A percentile compares a stretch with the other conserved stretches of the same genome.
phyloP scores from a whole-genome alignment of 1,140 invertebrate species.

The Drosophila nebulosa region DNA sequence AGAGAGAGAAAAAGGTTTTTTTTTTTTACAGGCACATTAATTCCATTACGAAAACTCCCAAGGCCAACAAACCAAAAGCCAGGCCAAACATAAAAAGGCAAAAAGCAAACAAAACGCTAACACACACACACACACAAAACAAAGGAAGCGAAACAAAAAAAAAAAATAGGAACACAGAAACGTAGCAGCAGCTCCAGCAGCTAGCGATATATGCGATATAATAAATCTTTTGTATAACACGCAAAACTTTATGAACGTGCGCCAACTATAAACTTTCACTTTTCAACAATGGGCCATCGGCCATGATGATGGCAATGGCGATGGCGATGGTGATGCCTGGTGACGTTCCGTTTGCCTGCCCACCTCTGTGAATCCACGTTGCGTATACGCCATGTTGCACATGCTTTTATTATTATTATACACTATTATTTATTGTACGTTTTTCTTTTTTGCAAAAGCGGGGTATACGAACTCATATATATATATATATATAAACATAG shows the following conservation, averaged over 20 bases:
- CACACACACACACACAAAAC: constrained; percentile 1
- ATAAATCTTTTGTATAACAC: constrained; percentile 75
- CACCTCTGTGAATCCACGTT: constrained; percentile 21
- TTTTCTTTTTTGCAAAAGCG: neutral
- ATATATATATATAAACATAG: neutral
- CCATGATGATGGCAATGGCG: constrained; percentile 6
- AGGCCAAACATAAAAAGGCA: constrained; percentile 48
- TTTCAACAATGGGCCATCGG: constrained; percentile 42
- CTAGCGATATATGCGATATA: constrained; percentile 71
- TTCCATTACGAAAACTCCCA: constrained; percentile 64
- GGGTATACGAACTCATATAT: neutral
- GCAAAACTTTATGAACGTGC: constrained; percentile 74
- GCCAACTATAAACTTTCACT: constrained; percentile 74
- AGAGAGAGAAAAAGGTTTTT: constrained; percentile 44
- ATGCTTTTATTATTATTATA: constrained; percentile 58
- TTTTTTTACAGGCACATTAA: constrained; percentile 64
- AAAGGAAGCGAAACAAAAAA: constrained; percentile 19
- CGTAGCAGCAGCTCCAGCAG: constrained; percentile 42
- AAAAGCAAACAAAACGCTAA: constrained; percentile 51
- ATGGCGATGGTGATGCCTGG: constrained; percentile 16
- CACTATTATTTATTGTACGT: constrained; percentile 49
- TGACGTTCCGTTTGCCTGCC: constrained; percentile 15
- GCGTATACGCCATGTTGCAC: constrained; percentile 62
- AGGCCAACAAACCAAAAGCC: constrained; percentile 63
- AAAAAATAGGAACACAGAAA: constrained; percentile 42